A percentile compares a stretch with the other conserved stretches of the same genome.
phyloP scores from a whole-genome alignment of 2,113 vertebrate genomes.

The Ctenomys sociabilis region DNA sequence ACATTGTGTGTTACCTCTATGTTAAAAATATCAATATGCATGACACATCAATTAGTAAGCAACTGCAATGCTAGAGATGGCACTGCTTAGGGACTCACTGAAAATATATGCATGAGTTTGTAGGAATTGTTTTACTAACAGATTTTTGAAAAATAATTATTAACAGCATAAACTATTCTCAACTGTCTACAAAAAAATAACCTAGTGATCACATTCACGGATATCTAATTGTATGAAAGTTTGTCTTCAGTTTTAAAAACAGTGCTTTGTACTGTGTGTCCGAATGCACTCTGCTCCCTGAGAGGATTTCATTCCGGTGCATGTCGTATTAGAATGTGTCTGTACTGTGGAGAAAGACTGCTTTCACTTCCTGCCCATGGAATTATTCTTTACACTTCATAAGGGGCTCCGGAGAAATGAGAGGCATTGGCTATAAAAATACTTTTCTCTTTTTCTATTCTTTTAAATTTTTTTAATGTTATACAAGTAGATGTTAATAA shows the following conservation, averaged over 20 bases:
- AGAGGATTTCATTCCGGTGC: neutral
- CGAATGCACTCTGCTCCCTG: neutral
- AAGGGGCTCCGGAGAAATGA: neutral
- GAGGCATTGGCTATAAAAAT: neutral
- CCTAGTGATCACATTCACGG: neutral
- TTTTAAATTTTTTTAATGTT: neutral
- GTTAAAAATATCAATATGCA: conserved; percentile 77
- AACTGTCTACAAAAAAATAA: neutral
- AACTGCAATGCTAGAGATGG: conserved; percentile 48
- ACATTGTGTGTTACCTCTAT: conserved; percentile 51
- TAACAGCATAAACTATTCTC: conserved; percentile 28
- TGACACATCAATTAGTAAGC: conserved; percentile 76
- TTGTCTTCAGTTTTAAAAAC: conserved; percentile 49
- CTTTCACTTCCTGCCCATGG: neutral
- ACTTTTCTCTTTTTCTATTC: neutral
- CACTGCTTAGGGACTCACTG: conserved; percentile 35
- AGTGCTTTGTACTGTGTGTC: neutral
- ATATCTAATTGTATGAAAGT: neutral
- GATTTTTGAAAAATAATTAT: conserved; percentile 48
- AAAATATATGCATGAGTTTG: conserved; percentile 52
- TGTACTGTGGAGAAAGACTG: neutral
- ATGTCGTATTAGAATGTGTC: neutral
- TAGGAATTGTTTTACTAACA: conserved; percentile 42
- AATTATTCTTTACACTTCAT: neutral
- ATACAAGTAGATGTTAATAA: neutral